Percentiles rank a stretch among this genome's conserved stretches.
These are phyloP conservation scores for Drosophila prosaltans DNA, from an alignment of 1,140 invertebrate genomes.

Conservation along the genomic window DNA sequence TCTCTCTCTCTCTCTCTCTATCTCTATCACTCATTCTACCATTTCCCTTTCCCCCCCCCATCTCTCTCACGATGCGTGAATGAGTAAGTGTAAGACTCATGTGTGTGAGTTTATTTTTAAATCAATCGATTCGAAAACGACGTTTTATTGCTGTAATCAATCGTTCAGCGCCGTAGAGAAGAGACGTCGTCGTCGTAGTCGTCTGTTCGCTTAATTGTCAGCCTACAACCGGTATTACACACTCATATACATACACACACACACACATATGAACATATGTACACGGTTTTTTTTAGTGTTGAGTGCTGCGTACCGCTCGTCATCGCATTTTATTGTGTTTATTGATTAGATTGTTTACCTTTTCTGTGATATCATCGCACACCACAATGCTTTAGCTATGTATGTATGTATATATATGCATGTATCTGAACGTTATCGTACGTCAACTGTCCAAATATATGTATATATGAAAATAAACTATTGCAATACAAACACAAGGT, in stretches of 20 bases:
- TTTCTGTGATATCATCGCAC: constrained; percentile 74
- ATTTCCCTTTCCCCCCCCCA: not conserved
- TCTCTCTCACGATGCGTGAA: constrained; percentile 23
- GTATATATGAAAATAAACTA: constrained; percentile 34
- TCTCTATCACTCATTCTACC: not conserved
- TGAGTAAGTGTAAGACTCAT: constrained; percentile 15
- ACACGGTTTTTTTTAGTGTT: constrained; percentile 19
- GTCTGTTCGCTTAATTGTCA: constrained; percentile 56
- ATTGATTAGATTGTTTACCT: constrained; percentile 81
- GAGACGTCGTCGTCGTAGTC: constrained; percentile 36
- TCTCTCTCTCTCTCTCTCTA: not conserved
- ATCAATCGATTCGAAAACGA: constrained; percentile 75
- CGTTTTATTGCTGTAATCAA: constrained; percentile 81
- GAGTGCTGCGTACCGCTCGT: constrained; percentile 60
- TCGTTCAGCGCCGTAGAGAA: constrained; percentile 58
- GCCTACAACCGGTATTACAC: constrained; percentile 57
- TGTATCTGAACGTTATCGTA: constrained; percentile 59
- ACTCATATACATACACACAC: constrained; percentile 24
- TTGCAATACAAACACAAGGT: constrained; percentile 10
- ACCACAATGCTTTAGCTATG: constrained; percentile 28
- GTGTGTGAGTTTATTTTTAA: constrained; percentile 73
- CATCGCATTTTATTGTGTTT: constrained; percentile 70
- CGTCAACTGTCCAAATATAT: constrained; percentile 74
- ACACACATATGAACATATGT: constrained; percentile 16
- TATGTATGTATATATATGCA: not conserved